Percentiles rank a stretch among this genome's conserved stretches.
Conservation (phyloP, 2,888 invertebrate genomes). For the Nemotelus pantherinus region DNA sequence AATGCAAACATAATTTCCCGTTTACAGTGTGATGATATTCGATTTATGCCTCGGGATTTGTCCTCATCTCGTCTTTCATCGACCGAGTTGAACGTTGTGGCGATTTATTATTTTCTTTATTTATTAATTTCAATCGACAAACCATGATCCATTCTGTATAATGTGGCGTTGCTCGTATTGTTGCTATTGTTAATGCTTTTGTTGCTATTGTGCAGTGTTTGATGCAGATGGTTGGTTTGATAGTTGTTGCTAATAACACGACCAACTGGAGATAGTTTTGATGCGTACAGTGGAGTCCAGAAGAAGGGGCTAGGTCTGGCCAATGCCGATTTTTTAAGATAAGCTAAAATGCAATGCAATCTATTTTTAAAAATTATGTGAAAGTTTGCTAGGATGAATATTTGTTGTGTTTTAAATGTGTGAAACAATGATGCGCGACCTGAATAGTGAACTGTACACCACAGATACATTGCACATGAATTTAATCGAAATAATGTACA, state of each 20-base stretch:
- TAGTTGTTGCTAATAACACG: too few species aligned
- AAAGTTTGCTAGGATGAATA: too few species aligned
- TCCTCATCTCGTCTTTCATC: not conserved
- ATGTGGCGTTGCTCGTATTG: not conserved
- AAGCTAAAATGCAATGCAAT: too few species aligned
- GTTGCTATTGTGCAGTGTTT: too few species aligned
- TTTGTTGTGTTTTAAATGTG: too few species aligned
- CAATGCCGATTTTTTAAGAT: too few species aligned
- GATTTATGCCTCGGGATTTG: not conserved
- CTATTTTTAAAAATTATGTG: too few species aligned
- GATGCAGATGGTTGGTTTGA: too few species aligned
- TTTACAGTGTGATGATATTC: slow-evolving; percentile 33
- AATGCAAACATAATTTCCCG: slow-evolving; percentile 30
- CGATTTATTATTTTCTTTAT: slow-evolving; percentile 7
- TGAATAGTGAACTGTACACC: not conserved
- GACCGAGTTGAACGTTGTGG: not conserved
- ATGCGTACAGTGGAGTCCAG: too few species aligned
- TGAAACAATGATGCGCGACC: not conserved
- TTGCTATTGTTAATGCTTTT: slow-evolving; percentile 1
- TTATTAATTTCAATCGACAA: slow-evolving; percentile 5
- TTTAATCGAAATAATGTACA: not conserved
- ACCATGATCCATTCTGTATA: not conserved
- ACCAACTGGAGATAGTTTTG: too few species aligned
- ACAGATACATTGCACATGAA: not conserved
- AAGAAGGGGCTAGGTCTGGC: too few species aligned